phyloP scores from a whole-genome alignment of 2,888 invertebrate genomes.

The Chymomyza caudatula region DNA sequence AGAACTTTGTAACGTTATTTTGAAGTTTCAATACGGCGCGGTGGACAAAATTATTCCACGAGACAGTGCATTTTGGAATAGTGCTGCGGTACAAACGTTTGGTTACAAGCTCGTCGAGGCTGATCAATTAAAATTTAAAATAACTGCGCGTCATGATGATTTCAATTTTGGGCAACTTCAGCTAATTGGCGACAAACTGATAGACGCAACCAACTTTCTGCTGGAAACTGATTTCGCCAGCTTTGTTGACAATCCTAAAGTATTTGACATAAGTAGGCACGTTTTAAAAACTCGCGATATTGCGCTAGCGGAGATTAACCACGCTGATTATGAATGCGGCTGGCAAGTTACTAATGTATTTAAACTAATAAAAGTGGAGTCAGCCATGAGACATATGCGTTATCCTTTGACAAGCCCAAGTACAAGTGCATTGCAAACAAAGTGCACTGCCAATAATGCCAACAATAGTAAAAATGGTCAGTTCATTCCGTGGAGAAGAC shows the following conservation, averaged over 20 bases:
- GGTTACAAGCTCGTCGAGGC: slow-evolving; percentile 15
- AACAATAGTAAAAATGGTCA: neutral
- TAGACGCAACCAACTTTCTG: slow-evolving; percentile 24
- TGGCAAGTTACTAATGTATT: slow-evolving; percentile 13
- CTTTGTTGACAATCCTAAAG: neutral
- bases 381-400: too few species aligned
- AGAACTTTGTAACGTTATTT: neutral
- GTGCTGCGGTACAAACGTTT: slow-evolving; percentile 1
- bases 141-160: fast-evolving
- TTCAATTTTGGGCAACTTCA: slow-evolving; percentile 30
- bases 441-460: too few species aligned
- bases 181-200: neutral
- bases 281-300: neutral
- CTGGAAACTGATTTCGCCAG: slow-evolving; percentile 1
- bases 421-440: neutral
- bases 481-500: neutral
- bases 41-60: slow-evolving; percentile 15
- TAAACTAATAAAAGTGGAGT: neutral
- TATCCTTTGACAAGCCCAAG: too few species aligned
- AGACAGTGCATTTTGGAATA: slow-evolving; percentile 24
- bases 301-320: slow-evolving; percentile 24
- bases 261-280: neutral
- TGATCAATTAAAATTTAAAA: neutral
- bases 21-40: neutral
- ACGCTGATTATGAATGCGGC: neutral